A percentile compares a stretch with the other conserved stretches of the same genome.
Conservation (phyloP, 2,797 vertebrate genomes). For the Paramormyrops hopkinsi region DNA sequence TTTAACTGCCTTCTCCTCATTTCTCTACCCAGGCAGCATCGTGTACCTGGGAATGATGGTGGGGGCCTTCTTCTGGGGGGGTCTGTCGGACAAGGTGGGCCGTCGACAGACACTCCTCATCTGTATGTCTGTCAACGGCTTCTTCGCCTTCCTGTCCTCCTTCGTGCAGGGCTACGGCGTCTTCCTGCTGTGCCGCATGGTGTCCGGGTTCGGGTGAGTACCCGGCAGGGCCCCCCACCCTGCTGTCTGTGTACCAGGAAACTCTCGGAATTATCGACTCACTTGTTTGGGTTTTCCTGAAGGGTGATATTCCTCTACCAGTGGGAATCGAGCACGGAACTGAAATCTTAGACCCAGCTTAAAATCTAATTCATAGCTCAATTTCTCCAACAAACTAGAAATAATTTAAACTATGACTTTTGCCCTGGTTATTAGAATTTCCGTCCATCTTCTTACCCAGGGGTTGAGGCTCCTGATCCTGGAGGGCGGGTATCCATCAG, state of each 20-base stretch:
- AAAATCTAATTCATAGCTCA: neutral
- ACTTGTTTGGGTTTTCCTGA: neutral
- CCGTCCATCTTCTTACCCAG: neutral
- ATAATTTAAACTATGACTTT: neutral
- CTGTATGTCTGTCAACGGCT: conserved; percentile 91
- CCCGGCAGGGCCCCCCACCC: neutral
- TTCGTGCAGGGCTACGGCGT: conserved; percentile 95
- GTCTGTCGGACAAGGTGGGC: conserved; percentile 88
- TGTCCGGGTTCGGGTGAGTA: conserved; percentile 95
- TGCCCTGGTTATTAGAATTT: neutral
- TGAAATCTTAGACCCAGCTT: neutral
- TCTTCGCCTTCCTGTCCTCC: conserved; percentile 96
- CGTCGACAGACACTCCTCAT: conserved; percentile 87
- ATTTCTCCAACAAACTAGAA: neutral
- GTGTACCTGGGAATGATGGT: conserved; percentile 98
- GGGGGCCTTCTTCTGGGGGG: conserved; percentile 94
- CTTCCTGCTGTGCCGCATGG: conserved; percentile 90
- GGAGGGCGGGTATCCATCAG: neutral
- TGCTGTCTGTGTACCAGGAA: neutral
- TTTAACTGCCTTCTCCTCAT: conserved; percentile 4
- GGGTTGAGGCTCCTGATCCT: neutral
- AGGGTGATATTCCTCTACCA: neutral
- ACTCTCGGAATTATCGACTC: neutral
- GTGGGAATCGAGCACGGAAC: neutral
- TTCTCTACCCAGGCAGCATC: conserved; percentile 75